These are phyloP conservation scores for Aphaenogaster ashmeadi DNA, from an alignment of 1,140 invertebrate genomes.

Conservation along the genomic window DNA sequence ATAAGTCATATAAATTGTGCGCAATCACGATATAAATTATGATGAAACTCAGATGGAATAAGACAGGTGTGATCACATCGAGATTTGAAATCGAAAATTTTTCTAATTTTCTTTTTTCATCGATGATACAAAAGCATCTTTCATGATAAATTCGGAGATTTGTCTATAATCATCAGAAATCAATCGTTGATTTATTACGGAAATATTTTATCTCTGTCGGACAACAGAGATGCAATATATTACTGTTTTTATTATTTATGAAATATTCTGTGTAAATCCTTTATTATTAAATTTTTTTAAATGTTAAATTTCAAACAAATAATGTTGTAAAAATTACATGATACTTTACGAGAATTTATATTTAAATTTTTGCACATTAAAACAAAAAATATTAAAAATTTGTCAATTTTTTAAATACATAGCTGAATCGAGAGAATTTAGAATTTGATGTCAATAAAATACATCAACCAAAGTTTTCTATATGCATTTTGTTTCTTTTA, in stretches of 20 bases:
- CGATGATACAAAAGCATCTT: not conserved
- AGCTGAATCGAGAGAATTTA: not conserved
- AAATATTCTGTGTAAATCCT: not conserved
- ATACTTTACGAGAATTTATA: not conserved
- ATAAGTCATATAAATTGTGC: too few species aligned
- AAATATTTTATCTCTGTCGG: not conserved
- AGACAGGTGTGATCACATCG: too few species aligned
- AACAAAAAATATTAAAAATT: not conserved
- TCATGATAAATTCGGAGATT: conserved; percentile 4
- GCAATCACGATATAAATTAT: too few species aligned
- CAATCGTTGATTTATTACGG: not conserved
- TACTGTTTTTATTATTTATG: not conserved
- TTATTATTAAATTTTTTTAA: not conserved
- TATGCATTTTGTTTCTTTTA: not conserved
- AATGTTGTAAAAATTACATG: not conserved
- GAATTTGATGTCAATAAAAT: conserved; percentile 11
- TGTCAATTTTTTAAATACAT: not conserved
- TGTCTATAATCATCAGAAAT: conserved; percentile 24
- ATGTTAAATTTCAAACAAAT: not conserved
- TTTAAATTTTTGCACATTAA: not conserved
- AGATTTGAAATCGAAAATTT: not conserved
- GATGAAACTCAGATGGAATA: too few species aligned
- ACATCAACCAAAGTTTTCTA: not conserved
- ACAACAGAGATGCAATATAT: not conserved
- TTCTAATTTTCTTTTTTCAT: not conserved